Conservation (phyloP, 1,140 invertebrate genomes). For the Ostrea denselamellosa region DNA sequence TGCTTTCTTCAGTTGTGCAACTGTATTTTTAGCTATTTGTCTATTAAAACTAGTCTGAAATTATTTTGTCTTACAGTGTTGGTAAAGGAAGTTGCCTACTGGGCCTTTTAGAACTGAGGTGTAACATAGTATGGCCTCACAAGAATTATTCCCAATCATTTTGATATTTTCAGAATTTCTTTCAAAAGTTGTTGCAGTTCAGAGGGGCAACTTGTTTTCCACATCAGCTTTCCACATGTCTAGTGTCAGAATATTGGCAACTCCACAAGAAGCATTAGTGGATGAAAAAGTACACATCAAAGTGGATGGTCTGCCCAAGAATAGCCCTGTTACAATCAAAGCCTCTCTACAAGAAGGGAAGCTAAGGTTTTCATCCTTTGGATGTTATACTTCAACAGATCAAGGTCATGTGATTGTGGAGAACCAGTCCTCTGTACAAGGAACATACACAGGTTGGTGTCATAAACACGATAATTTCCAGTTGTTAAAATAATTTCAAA, state of each 20-base stretch:
- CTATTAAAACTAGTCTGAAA: too few species aligned
- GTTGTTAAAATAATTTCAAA: not conserved
- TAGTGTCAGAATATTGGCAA: constrained; percentile 25
- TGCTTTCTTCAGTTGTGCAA: too few species aligned
- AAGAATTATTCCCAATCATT: too few species aligned
- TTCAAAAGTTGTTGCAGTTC: not conserved
- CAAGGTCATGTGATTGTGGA: constrained; percentile 51
- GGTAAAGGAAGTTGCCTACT: too few species aligned
- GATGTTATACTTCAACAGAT: constrained; percentile 45
- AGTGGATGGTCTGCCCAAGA: constrained; percentile 38
- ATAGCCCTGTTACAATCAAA: constrained; percentile 44
- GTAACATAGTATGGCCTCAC: too few species aligned
- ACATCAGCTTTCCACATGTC: not conserved
- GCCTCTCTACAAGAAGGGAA: constrained; percentile 39
- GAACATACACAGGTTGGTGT: constrained; percentile 57
- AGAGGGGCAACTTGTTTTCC: not conserved
- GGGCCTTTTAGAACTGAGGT: too few species aligned
- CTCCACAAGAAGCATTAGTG: constrained; percentile 40
- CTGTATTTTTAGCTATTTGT: too few species aligned
- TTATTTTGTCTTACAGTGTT: too few species aligned
- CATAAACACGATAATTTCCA: not conserved
- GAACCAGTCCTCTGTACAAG: constrained; percentile 39
- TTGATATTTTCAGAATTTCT: not conserved
- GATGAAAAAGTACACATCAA: constrained; percentile 43
- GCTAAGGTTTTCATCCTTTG: constrained; percentile 49